Percentiles rank a stretch among this genome's conserved stretches.
phyloP scores from a whole-genome alignment of 1,140 invertebrate genomes.

The Bathynomus jamesi region DNA sequence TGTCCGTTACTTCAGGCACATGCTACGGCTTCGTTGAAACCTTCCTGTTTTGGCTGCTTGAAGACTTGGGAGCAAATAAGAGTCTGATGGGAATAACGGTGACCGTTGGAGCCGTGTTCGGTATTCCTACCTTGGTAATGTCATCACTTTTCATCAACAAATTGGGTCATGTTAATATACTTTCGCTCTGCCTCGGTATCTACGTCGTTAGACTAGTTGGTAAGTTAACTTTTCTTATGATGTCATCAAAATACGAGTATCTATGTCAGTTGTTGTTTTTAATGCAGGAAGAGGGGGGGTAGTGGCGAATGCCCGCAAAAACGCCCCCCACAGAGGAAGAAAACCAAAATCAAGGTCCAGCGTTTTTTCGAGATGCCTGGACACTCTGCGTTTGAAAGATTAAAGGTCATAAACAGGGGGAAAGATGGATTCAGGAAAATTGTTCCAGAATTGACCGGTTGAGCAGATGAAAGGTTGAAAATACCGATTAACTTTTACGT shows the following conservation, averaged over 20 bases:
- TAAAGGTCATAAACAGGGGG: too few species aligned
- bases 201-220: not conserved
- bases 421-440: too few species aligned
- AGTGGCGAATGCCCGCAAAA: too few species aligned
- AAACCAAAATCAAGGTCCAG: too few species aligned
- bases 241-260: not conserved
- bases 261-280: not conserved
- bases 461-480: too few species aligned
- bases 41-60: constrained; percentile 74
- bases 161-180: not conserved
- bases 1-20: constrained; percentile 56
- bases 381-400: too few species aligned
- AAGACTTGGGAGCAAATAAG: constrained; percentile 67
- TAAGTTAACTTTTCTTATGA: not conserved
- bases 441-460: too few species aligned
- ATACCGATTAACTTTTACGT: too few species aligned
- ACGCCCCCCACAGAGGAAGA: too few species aligned
- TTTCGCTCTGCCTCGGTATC: not conserved
- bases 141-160: constrained; percentile 42
- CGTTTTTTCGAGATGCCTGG: too few species aligned
- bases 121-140: constrained; percentile 64
- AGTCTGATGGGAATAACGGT: constrained; percentile 75
- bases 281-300: not conserved
- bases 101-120: constrained; percentile 64
- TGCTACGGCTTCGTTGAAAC: constrained; percentile 76